These are phyloP conservation scores for Orthonevra nobilis DNA, from an alignment of 2,888 invertebrate genomes.

Conservation along the genomic window DNA sequence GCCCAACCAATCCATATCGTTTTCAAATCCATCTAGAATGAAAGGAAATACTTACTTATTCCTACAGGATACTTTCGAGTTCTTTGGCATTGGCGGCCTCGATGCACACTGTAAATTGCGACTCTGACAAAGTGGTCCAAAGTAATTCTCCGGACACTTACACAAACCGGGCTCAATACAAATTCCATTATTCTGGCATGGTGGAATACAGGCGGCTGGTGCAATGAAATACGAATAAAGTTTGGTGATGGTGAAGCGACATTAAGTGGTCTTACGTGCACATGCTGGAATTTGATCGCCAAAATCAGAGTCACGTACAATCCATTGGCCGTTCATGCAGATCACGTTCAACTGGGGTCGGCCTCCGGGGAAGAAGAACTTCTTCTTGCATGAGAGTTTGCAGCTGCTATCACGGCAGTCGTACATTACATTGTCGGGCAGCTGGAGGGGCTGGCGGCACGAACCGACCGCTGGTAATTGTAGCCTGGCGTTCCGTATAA, in stretches of 20 bases:
- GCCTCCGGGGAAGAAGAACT: conserved; percentile 75
- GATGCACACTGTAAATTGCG: conserved; percentile 87
- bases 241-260: background rate
- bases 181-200: conserved; percentile 90
- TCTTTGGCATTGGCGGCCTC: conserved; percentile 84
- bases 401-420: conserved; percentile 75
- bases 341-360: conserved; percentile 73
- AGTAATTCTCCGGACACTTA: conserved; percentile 86
- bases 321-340: conserved; percentile 76
- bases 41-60: conserved; percentile 82
- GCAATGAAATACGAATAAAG: no score
- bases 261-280: conserved; percentile 81
- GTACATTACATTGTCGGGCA: conserved; percentile 74
- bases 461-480: conserved; percentile 72
- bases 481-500: conserved; percentile 72
- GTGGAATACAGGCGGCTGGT: conserved; percentile 88
- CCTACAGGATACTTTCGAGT: conserved; percentile 84
- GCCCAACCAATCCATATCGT: background rate
- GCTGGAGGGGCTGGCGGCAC: conserved; percentile 70
- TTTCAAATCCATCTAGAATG: conserved; percentile 10
- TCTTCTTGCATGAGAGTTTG: conserved; percentile 74
- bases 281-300: conserved; percentile 83
- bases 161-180: conserved; percentile 89
- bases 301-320: conserved; percentile 76
- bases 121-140: conserved; percentile 87